Evolutionary conservation across 2,797 vertebrate species (phyloP).

Genomic region (Ctenochaetus hawaiiensis): DNA sequence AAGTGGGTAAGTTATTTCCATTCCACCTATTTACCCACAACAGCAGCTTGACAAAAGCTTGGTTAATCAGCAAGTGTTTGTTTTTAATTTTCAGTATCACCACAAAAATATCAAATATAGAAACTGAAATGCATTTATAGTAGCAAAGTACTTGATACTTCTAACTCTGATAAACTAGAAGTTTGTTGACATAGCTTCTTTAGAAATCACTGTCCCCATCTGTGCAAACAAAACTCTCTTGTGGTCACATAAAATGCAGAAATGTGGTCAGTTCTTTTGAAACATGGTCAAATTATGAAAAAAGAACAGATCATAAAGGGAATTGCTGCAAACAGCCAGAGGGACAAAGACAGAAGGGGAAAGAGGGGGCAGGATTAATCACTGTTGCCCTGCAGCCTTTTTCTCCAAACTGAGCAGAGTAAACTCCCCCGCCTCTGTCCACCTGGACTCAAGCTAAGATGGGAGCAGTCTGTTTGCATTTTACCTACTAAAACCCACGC

Average conservation of each 20-base stretch:
- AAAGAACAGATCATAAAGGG: slow-evolving; percentile 18
- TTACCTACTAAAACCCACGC: slow-evolving; percentile 67
- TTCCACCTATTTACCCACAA: slow-evolving; percentile 36
- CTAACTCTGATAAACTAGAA: not conserved
- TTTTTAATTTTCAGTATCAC: slow-evolving; percentile 35
- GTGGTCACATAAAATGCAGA: not conserved
- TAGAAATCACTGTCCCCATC: not conserved
- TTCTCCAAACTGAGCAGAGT: slow-evolving; percentile 57
- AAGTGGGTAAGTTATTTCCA: slow-evolving; percentile 55
- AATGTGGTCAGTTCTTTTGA: not conserved
- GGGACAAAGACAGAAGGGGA: slow-evolving; percentile 43
- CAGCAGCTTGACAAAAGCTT: slow-evolving; percentile 34
- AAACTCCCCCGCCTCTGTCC: slow-evolving; percentile 61
- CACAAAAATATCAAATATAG: slow-evolving; percentile 17
- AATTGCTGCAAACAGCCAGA: slow-evolving; percentile 31
- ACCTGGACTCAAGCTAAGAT: slow-evolving; percentile 64
- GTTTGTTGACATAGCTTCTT: not conserved
- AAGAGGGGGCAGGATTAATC: slow-evolving; percentile 69
- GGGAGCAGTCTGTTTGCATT: slow-evolving; percentile 69
- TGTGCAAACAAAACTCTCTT: not conserved
- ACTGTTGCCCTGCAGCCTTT: slow-evolving; percentile 59
- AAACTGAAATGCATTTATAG: slow-evolving; percentile 13
- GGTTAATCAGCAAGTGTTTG: slow-evolving; percentile 40
- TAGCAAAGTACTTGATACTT: not conserved
- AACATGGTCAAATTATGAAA: slow-evolving; percentile 12